phyloP scores from a whole-genome alignment of 2,113 vertebrate genomes.

The Bostrychus sinensis region DNA sequence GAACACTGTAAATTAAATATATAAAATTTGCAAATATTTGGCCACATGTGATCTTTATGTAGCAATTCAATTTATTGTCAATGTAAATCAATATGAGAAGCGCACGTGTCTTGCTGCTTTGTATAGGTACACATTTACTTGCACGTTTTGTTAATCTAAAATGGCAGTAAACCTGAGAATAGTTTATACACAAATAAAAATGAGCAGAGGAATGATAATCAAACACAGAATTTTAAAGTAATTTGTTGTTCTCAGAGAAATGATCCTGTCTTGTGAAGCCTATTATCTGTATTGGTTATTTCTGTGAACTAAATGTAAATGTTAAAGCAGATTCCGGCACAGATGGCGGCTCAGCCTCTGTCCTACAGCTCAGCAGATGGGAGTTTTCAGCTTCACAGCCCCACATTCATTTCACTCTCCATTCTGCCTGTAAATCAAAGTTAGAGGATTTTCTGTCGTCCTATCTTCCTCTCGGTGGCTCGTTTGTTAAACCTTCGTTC shows the following conservation, averaged over 20 bases:
- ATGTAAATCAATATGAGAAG: no score
- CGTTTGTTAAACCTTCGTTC: slow-evolving; percentile 53
- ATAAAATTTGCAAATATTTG: no score
- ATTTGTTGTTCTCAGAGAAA: no score
- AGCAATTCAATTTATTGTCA: no score
- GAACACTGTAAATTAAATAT: no score
- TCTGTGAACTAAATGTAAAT: slow-evolving; percentile 56
- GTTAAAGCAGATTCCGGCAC: slow-evolving; percentile 65
- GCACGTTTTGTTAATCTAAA: no score
- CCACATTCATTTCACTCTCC: slow-evolving; percentile 69
- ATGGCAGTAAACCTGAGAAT: no score
- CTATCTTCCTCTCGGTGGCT: slow-evolving; percentile 33
- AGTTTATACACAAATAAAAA: slow-evolving; percentile 14
- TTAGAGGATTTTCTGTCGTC: slow-evolving; percentile 41
- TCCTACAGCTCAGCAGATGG: slow-evolving; percentile 77
- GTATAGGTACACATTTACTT: no score
- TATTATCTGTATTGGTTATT: slow-evolving; percentile 48
- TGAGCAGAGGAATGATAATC: slow-evolving; percentile 43
- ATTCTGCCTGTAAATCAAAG: slow-evolving; percentile 77
- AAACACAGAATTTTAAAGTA: slow-evolving; percentile 5
- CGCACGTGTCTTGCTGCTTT: no score
- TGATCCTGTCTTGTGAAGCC: no score
- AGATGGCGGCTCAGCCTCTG: slow-evolving; percentile 73
- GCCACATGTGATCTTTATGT: no score
- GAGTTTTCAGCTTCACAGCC: slow-evolving; percentile 72